phyloP scores from a whole-genome alignment of 2,797 vertebrate species.

The Cephalopachus bancanus region DNA sequence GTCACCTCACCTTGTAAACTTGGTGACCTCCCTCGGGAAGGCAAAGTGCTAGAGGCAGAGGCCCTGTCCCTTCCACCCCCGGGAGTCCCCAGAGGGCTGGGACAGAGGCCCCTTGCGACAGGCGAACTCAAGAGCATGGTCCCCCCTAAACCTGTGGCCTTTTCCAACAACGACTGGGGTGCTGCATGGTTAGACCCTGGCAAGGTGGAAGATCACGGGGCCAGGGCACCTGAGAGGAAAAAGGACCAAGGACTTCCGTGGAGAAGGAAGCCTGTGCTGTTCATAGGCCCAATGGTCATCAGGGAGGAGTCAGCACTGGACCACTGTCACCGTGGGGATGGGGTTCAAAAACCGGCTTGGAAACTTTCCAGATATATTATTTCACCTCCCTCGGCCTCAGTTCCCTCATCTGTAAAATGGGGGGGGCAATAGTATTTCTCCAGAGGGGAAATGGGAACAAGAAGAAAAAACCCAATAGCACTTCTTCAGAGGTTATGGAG shows the following conservation, averaged over 20 bases:
- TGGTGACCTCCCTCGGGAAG: not conserved
- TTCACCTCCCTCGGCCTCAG: too few relatives aligned
- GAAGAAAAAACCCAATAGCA: rapidly evolving
- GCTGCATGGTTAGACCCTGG: not conserved
- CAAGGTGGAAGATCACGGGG: rapidly evolving
- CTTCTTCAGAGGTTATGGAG: not conserved
- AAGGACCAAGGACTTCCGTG: rapidly evolving
- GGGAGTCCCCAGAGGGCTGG: not conserved
- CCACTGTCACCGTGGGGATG: not conserved
- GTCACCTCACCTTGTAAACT: not conserved
- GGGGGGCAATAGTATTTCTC: not conserved
- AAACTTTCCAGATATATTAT: not conserved
- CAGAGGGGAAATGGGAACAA: not conserved
- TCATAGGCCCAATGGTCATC: too few relatives aligned
- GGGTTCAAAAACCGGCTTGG: not conserved
- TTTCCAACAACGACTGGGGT: not conserved
- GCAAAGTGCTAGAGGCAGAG: not conserved
- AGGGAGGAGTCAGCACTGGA: not conserved
- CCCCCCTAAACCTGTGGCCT: not conserved
- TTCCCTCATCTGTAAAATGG: too few relatives aligned
- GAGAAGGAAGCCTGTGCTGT: not conserved
- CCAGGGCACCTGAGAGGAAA: not conserved
- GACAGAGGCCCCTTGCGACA: rapidly evolving
- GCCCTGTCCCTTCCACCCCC: not conserved
- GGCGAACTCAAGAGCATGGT: rapidly evolving